These are phyloP conservation scores for Habrosyne pyritoides DNA, from an alignment of 2,888 invertebrate species.

Conservation along the genomic window DNA sequence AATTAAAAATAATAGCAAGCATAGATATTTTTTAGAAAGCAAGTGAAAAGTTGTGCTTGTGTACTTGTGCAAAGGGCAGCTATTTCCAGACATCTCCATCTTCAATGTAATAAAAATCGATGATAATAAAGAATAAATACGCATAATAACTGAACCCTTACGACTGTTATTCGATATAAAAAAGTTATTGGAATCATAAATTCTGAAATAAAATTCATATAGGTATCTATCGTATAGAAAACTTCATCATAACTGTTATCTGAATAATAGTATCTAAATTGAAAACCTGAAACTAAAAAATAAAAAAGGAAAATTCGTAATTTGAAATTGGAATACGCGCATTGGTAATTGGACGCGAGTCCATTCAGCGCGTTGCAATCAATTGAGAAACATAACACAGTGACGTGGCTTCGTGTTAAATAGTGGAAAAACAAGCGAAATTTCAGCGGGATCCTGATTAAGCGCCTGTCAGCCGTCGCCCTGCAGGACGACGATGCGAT, in stretches of 20 bases:
- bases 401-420: constrained; percentile 20
- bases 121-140: too few relatives aligned
- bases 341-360: not conserved
- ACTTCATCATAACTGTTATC: not conserved
- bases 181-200: not conserved
- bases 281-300: not conserved
- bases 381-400: constrained; percentile 1
- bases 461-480: constrained; percentile 37
- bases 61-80: too few relatives aligned
- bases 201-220: not conserved
- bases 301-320: not conserved
- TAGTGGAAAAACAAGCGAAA: constrained; percentile 31
- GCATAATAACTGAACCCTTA: too few relatives aligned
- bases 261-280: not conserved
- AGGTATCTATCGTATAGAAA: not conserved
- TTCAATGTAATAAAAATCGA: too few relatives aligned
- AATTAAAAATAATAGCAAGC: too few relatives aligned
- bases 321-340: not conserved
- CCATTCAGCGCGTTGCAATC: not conserved
- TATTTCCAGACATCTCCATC: too few relatives aligned
- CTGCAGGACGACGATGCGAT: not conserved
- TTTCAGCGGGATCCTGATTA: constrained; percentile 33
- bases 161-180: not conserved
- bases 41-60: too few relatives aligned
- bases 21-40: too few relatives aligned